Evolutionary conservation across 2,113 vertebrate genomes (phyloP), one percentile per base, ranked within the genome.

Genomic region (Rousettus leschenaultii): DNA sequence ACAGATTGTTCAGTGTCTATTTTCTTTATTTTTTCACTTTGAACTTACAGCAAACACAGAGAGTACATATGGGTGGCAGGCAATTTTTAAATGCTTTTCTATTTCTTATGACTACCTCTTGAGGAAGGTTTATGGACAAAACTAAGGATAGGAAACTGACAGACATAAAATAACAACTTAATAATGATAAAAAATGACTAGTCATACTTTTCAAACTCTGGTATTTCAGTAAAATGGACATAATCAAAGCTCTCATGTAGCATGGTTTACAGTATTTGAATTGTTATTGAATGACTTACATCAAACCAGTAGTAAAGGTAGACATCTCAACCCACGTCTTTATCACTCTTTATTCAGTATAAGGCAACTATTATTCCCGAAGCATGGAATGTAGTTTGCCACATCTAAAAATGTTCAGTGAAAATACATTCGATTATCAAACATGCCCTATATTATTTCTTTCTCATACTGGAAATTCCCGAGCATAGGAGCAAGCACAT

Each of bases 401-500:
- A 35, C 55, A 51, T 63, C 35, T 10, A 86, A 73, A 40, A 45
- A 65, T 65, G 1, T 35, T 94, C 22, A 66, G 18, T 35, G 48
- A 75, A 74, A 89, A 89, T 61, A 71, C 2, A 21, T 30, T 43
- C 35, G n/a, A 1, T 65, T 12, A 3, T 74, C 15, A 79, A 19
- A 85, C 66, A 24, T 16, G 4, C 2, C 57, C 5, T 79, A 1
- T 43, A 63, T 89, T 35, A 70, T 86, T 40, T 85, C 8, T 65
- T 65, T 48, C 26, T 48, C 1, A 24, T 61, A 26, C 11, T 88
- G 6, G 13, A 40, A 93, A 65, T 3, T 38, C 28, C 12, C 14
- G 68, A 66, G 2, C 6, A 30, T 0, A 40, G 1, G 9, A 10
- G 9, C 0, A 40, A 40, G 40, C 6, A 21, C 18, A 12, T 18